A percentile compares a stretch with the other conserved stretches of the same genome.
Evolutionary conservation across 2,888 invertebrate species (phyloP).

Genomic region (Atherix ibis): DNA sequence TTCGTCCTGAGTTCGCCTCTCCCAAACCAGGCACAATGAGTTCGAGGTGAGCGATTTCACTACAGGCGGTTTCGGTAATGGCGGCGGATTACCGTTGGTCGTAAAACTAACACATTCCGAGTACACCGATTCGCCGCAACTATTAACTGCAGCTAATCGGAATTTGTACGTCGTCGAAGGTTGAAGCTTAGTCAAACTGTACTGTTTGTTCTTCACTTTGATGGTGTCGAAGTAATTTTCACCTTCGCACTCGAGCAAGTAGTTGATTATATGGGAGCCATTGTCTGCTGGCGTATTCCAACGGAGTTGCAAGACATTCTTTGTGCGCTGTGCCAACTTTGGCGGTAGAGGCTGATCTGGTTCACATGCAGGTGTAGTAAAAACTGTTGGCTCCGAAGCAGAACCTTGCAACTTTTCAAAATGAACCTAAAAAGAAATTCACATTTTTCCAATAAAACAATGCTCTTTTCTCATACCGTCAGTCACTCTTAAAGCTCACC

Average conservation of each 20-base stretch:
- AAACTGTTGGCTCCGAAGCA: conserved; percentile 61
- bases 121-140: conserved; percentile 57
- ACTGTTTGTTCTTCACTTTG: conserved; percentile 57
- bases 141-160: conserved; percentile 69
- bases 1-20: conserved; percentile 56
- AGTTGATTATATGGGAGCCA: conserved; percentile 61
- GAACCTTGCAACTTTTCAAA: conserved; percentile 58
- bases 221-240: conserved; percentile 56
- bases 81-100: conserved; percentile 67
- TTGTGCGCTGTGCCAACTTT: conserved; percentile 53
- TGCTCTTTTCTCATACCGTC: no score
- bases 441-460: neutral
- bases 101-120: conserved; percentile 50
- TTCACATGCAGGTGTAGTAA: conserved; percentile 66
- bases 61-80: conserved; percentile 60
- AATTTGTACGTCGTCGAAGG: conserved; percentile 69
- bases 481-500: no score
- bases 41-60: conserved; percentile 46
- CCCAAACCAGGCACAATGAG: conserved; percentile 58
- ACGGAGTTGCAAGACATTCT: conserved; percentile 52
- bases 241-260: conserved; percentile 60
- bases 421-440: conserved; percentile 24
- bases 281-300: conserved; percentile 63
- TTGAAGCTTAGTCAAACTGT: conserved; percentile 55
- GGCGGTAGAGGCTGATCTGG: conserved; percentile 64